phyloP scores from a whole-genome alignment of 2,888 invertebrate genomes.

The Eupithecia inturbata region DNA sequence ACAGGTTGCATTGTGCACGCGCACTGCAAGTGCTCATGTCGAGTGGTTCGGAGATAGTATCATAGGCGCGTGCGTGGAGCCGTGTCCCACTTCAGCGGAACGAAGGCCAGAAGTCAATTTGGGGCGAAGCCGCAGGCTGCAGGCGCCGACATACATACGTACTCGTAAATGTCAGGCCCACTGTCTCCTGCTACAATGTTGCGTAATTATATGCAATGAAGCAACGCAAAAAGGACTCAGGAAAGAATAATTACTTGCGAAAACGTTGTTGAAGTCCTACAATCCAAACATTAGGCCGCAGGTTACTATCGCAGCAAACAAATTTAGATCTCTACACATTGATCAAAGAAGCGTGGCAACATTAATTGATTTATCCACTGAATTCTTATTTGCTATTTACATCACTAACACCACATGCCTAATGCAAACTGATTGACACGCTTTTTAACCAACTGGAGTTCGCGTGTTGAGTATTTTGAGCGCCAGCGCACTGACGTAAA shows the following conservation, averaged over 20 bases:
- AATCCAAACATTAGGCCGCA: neutral
- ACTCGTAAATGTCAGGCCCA: conserved; percentile 75
- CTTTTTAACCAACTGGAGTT: conserved; percentile 68
- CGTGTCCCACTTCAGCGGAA: conserved; percentile 64
- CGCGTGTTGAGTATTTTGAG: conserved; percentile 73
- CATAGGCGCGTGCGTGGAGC: conserved; percentile 54
- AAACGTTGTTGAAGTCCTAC: neutral
- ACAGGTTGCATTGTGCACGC: conserved; percentile 52
- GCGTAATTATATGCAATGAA: conserved; percentile 54
- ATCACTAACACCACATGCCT: conserved; percentile 58
- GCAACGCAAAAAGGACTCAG: conserved; percentile 46
- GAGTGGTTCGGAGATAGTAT: conserved; percentile 51
- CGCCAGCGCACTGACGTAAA: conserved; percentile 77
- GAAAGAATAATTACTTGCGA: conserved; percentile 40
- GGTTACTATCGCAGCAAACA: conserved; percentile 16
- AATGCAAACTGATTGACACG: conserved; percentile 78
- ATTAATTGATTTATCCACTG: conserved; percentile 50
- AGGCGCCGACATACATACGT: conserved; percentile 51
- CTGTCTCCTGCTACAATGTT: conserved; percentile 63
- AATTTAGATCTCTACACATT: conserved; percentile 26
- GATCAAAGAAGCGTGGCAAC: conserved; percentile 35
- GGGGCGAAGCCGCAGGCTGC: conserved; percentile 66
- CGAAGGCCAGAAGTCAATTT: conserved; percentile 75
- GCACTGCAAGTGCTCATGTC: conserved; percentile 52
- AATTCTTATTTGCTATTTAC: conserved; percentile 51